phyloP scores from a whole-genome alignment of 2,113 vertebrate species.

The Chunga burmeisteri region DNA sequence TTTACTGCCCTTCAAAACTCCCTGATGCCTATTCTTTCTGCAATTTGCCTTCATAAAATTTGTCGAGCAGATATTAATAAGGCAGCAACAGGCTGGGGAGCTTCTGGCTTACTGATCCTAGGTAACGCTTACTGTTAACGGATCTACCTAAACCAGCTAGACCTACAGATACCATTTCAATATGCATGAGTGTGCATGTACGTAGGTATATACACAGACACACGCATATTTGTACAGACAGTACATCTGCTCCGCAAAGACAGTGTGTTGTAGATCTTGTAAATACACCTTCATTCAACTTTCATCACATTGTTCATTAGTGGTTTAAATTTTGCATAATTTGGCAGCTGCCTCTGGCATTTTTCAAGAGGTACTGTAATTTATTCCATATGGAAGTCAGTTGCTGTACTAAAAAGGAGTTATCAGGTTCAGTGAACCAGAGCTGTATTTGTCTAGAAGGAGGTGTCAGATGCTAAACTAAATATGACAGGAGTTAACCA shows the following conservation, averaged over 20 bases:
- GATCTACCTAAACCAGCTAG: background rate
- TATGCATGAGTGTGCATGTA: background rate
- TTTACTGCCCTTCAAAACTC: background rate
- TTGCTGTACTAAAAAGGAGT: constrained; percentile 45
- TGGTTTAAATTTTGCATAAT: constrained; percentile 38
- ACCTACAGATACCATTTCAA: background rate
- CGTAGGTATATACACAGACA: background rate
- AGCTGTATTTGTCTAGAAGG: constrained; percentile 46
- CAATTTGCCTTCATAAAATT: background rate
- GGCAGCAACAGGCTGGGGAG: background rate
- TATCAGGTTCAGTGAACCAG: constrained; percentile 58
- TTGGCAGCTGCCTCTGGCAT: constrained; percentile 60
- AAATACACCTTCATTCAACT: constrained; percentile 54
- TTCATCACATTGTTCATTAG: constrained; percentile 47
- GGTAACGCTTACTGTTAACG: background rate
- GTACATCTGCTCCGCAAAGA: constrained; percentile 37
- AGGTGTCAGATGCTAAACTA: constrained; percentile 67
- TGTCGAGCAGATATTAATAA: accelerated
- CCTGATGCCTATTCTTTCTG: accelerated
- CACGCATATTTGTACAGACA: background rate
- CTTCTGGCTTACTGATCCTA: background rate
- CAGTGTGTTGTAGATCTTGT: background rate
- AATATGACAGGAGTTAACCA: constrained; percentile 58
- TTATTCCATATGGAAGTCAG: constrained; percentile 54
- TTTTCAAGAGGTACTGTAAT: constrained; percentile 32